Evolutionary conservation across 2,113 vertebrate species (phyloP).

Genomic region (Xiphophorus maculatus): DNA sequence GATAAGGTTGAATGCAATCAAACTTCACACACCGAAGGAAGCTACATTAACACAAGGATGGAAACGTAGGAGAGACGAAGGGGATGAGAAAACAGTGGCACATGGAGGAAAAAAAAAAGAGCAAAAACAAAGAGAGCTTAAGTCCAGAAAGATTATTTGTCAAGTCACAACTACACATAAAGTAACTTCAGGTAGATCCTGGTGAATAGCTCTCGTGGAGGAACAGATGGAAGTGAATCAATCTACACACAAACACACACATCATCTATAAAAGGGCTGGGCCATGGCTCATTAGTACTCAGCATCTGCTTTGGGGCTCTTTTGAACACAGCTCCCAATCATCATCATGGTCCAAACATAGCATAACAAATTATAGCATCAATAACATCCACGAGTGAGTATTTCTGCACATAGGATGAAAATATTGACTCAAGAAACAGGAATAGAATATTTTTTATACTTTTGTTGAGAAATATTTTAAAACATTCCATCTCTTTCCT

Average conservation of each 20-base stretch:
- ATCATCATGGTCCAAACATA: constrained; percentile 17
- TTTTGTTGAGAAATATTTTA: too few species aligned
- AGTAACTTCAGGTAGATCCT: constrained; percentile 25
- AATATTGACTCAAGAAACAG: too few species aligned
- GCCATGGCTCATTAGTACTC: constrained; percentile 63
- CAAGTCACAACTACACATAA: constrained; percentile 28
- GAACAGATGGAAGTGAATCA: constrained; percentile 53
- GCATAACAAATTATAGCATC: neutral
- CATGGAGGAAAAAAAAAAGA: constrained; percentile 56
- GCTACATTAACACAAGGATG: constrained; percentile 64
- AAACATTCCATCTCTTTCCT: neutral
- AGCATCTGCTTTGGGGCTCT: constrained; percentile 61
- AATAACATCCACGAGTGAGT: neutral
- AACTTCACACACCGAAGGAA: constrained; percentile 73
- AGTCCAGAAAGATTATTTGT: constrained; percentile 35
- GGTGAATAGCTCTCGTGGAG: constrained; percentile 44
- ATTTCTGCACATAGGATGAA: neutral
- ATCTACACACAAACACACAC: constrained; percentile 7
- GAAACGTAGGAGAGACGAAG: constrained; percentile 57
- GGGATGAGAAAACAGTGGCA: constrained; percentile 54
- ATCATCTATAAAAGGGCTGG: constrained; percentile 23
- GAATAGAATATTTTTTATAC: neutral
- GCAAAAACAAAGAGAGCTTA: constrained; percentile 28
- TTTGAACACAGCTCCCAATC: constrained; percentile 21
- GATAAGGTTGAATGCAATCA: constrained; percentile 30